phyloP scores from a whole-genome alignment of 1,140 invertebrate species.

The Periplaneta americana region DNA sequence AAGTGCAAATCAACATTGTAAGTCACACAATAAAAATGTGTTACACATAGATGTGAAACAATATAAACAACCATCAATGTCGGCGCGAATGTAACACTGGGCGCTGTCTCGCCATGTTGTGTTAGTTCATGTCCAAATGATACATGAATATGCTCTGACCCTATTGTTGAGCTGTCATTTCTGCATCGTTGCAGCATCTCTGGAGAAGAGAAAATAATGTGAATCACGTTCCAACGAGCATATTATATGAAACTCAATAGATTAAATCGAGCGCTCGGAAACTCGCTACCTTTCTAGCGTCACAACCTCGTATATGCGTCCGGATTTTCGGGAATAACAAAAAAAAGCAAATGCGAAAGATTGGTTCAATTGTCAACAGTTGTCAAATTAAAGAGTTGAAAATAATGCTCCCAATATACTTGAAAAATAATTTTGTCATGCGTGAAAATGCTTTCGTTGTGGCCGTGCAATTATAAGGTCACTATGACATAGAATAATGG shows the following conservation, averaged over 20 bases:
- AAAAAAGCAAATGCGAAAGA: background rate
- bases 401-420: background rate
- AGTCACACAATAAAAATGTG: no score
- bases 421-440: no score
- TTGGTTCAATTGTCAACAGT: background rate
- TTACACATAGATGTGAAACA: no score
- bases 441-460: no score
- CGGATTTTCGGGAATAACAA: background rate
- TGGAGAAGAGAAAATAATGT: background rate
- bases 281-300: background rate
- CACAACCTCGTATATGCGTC: background rate
- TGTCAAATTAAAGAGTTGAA: background rate
- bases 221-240: background rate
- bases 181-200: background rate
- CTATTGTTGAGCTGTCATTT: background rate
- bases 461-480: no score
- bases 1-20: no score
- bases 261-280: background rate
- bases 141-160: background rate
- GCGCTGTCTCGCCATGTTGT: background rate
- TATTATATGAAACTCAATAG: background rate
- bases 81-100: background rate
- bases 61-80: background rate
- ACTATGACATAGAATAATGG: no score
- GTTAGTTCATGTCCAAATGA: background rate